Conservation (phyloP, 1,140 invertebrate species). For the Popillia japonica region DNA sequence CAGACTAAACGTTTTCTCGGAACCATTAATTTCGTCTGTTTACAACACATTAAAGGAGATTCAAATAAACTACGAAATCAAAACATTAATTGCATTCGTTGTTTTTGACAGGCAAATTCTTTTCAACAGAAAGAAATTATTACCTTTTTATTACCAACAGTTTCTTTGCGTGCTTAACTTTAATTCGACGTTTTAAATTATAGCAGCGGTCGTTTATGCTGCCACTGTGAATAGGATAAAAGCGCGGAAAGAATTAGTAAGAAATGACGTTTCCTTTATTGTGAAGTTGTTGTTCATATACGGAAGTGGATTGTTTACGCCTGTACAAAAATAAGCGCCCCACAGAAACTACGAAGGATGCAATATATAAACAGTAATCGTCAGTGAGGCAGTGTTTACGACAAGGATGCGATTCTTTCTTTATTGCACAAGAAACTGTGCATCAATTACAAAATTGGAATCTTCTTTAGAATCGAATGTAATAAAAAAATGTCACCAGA, state of each 20-base stretch:
- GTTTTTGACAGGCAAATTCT: not conserved
- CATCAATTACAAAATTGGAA: too few species aligned
- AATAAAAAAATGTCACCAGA: too few species aligned
- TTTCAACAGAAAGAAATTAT: not conserved
- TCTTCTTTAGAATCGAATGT: too few species aligned
- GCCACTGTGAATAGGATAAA: not conserved
- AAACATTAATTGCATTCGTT: conserved; percentile 1
- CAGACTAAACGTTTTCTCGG: conserved; percentile 5
- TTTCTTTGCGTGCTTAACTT: not conserved
- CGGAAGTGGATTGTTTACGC: not conserved
- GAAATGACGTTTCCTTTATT: not conserved
- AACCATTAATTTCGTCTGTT: conserved; percentile 11
- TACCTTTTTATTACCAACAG: not conserved
- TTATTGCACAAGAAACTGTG: too few species aligned
- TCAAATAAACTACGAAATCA: conserved; percentile 15
- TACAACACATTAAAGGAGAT: not conserved
- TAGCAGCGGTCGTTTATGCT: not conserved
- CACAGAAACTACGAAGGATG: not conserved
- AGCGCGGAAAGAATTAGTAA: not conserved
- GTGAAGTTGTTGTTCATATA: not conserved
- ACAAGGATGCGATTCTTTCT: too few species aligned
- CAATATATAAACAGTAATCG: not conserved
- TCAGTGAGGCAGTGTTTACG: not conserved
- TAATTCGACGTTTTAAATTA: conserved; percentile 19
- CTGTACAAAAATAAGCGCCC: not conserved